Evolutionary conservation across 2,113 vertebrate species (phyloP), one percentile per base, ranked within the genome.

Genomic region (Nibea coibor): DNA sequence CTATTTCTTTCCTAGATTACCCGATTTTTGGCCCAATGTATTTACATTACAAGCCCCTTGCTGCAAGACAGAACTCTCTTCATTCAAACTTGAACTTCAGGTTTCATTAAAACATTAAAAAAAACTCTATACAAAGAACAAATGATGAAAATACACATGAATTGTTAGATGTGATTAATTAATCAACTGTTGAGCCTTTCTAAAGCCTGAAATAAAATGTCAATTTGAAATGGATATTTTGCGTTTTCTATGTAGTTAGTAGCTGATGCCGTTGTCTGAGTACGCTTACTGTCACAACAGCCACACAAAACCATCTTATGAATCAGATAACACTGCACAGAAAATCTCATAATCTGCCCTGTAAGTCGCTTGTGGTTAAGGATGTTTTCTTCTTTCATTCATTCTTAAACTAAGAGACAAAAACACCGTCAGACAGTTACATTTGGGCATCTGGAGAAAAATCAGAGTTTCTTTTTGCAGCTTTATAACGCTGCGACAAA

Each of bases 1-100:
- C 14, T 54, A 54, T 53, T 58, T 75, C 43, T 87, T 79, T 87
- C 17, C 51, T 80, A 70, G 74, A 72, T 82, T 78, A 86, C 56
- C 75, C 72, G 66, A 72, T 48, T 88, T 92, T 94, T 93, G 93
- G 91, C 94, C 93, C 91, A 89, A 75, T 89, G 81, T 75, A 85
- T 90, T 81, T 91, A 80, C 80, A 89, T 87, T 80, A 83, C 84
- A 89, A 84, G 86, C 84, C 71, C 64, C 42, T 75, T 83, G 14
- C 69, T 85, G 51, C 84, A 69, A 69, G 39, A 82, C 68, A 73
- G 26, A 63, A 80, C 53, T 71, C 69, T 57, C 61, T 48, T 74
- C 58, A 72, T 81, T 84, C 78, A 70, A 76, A 88, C 63, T 45
- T 75, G 63, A 73, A 87, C 68, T 47, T 75, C 22, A 42, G 54